Conservation (phyloP, 2,888 invertebrate species). For the Dendrolimus houi region DNA sequence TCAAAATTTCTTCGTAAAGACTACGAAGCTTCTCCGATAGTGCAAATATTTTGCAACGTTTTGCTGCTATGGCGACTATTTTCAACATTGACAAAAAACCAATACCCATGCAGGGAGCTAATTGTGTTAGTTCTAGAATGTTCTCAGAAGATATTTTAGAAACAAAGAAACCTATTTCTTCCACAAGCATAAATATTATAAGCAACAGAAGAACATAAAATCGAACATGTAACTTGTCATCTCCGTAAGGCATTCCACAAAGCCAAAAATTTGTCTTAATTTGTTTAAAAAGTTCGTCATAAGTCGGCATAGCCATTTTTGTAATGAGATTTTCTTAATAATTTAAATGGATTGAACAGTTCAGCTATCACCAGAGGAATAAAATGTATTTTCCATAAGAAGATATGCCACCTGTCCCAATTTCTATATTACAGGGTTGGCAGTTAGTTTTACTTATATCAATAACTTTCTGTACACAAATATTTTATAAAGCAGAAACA, state of each 20-base stretch:
- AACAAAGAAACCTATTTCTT: constrained; percentile 33
- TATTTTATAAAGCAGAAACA: too few relatives aligned
- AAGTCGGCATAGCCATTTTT: constrained; percentile 36
- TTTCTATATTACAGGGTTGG: too few relatives aligned
- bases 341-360: constrained; percentile 2
- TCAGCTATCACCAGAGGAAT: background rate
- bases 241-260: constrained; percentile 34
- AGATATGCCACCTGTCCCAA: too few relatives aligned
- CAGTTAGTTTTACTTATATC: too few relatives aligned
- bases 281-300: constrained; percentile 37
- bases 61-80: constrained; percentile 21
- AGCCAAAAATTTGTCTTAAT: constrained; percentile 41
- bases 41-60: constrained; percentile 28
- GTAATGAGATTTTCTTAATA: background rate
- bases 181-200: constrained; percentile 23
- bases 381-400: background rate
- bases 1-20: constrained; percentile 29
- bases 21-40: constrained; percentile 26
- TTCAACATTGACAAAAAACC: constrained; percentile 39
- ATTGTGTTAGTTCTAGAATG: constrained; percentile 41
- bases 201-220: constrained; percentile 21
- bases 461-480: too few relatives aligned
- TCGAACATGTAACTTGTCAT: constrained; percentile 22
- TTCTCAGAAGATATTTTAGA: constrained; percentile 42
- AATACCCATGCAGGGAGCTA: constrained; percentile 40